These are phyloP conservation scores for Centruroides vittatus DNA, from an alignment of 1,140 invertebrate genomes.

Conservation along the genomic window DNA sequence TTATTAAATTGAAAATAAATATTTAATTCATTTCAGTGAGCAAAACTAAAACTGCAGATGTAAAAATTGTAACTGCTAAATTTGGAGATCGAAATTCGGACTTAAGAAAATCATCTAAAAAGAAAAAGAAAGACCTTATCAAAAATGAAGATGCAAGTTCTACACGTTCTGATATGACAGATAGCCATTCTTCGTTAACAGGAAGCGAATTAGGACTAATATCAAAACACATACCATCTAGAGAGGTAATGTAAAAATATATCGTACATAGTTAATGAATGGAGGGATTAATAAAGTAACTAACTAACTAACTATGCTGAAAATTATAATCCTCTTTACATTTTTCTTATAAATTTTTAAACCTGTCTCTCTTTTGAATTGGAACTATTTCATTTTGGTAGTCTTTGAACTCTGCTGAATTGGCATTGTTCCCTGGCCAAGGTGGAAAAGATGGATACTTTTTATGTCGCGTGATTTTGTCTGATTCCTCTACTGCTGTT, in stretches of 20 bases:
- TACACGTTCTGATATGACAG: conserved; percentile 38
- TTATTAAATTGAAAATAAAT: background rate
- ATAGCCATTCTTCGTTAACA: conserved; percentile 46
- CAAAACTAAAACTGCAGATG: conserved; percentile 12
- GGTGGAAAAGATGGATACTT: conserved; percentile 16
- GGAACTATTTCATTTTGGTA: conserved; percentile 1
- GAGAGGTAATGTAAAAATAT: conserved; percentile 11
- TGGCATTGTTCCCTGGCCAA: conserved; percentile 12
- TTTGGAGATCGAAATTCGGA: conserved; percentile 12
- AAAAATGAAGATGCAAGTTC: conserved; percentile 26
- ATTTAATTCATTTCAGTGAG: conserved; percentile 4
- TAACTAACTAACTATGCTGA: no score
- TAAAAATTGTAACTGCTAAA: conserved; percentile 2
- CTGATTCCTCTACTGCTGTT: conserved; percentile 80
- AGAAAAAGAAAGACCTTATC: conserved; percentile 11
- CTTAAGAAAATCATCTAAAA: conserved; percentile 14
- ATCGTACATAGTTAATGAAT: background rate
- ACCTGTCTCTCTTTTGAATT: background rate
- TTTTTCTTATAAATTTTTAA: background rate
- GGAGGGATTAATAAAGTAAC: background rate
- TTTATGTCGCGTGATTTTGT: conserved; percentile 73
- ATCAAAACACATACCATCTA: conserved; percentile 18
- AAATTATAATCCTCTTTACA: no score
- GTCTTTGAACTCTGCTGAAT: conserved; percentile 16
- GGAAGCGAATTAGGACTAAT: conserved; percentile 38